These are phyloP conservation scores for Apolygus lucorum DNA, from an alignment of 1,140 invertebrate species.

Conservation along the genomic window DNA sequence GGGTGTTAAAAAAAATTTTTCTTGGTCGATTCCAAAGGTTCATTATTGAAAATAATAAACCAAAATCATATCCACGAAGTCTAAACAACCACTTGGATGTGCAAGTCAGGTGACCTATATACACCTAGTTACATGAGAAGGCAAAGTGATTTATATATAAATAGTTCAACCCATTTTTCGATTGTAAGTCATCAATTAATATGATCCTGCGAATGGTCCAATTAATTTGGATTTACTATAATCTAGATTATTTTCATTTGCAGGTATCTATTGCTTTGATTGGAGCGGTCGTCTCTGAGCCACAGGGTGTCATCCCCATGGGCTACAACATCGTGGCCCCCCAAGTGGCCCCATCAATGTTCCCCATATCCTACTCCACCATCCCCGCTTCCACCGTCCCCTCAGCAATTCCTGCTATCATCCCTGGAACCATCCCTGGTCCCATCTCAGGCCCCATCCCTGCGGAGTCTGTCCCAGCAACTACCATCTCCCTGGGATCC, in stretches of 20 bases:
- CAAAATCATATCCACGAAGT: too few species aligned
- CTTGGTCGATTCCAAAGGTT: too few species aligned
- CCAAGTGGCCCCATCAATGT: constrained; percentile 26
- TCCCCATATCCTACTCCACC: background rate
- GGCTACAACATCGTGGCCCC: constrained; percentile 31
- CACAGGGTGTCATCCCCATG: constrained; percentile 15
- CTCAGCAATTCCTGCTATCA: background rate
- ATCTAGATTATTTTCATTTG: background rate
- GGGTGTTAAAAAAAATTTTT: too few species aligned
- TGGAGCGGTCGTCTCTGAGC: constrained; percentile 32
- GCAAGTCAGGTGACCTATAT: too few species aligned
- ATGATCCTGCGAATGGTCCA: background rate
- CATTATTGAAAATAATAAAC: too few species aligned
- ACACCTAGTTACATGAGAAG: background rate
- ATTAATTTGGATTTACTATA: background rate
- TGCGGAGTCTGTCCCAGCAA: background rate
- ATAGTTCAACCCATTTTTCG: background rate
- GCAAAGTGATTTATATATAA: background rate
- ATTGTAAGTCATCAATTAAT: background rate
- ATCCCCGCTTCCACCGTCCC: background rate
- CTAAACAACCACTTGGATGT: too few species aligned
- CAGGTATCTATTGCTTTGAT: constrained; percentile 36
- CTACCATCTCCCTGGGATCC: too few species aligned
- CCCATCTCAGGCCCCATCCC: constrained; percentile 31
- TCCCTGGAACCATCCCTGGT: background rate